phyloP scores from a whole-genome alignment of 2,113 vertebrate species.

The Lucifuga dentata region DNA sequence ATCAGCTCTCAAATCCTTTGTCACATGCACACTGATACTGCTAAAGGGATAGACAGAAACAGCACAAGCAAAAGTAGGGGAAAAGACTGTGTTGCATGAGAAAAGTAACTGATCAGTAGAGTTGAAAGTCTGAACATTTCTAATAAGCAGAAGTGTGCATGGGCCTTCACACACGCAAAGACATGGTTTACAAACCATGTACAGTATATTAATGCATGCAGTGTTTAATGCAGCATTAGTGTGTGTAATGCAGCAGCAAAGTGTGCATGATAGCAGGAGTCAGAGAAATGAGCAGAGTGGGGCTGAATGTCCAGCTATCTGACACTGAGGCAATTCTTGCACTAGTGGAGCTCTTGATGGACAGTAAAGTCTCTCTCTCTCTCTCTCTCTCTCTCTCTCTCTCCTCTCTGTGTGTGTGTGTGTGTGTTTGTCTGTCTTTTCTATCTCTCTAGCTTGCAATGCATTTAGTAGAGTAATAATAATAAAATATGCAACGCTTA shows the following conservation, averaged over 20 bases:
- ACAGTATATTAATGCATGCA: neutral
- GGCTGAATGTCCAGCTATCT: slow-evolving; percentile 29
- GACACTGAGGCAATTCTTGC: slow-evolving; percentile 37
- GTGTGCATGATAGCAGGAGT: slow-evolving; percentile 44
- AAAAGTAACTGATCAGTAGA: slow-evolving; percentile 19
- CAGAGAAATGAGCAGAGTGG: slow-evolving; percentile 23
- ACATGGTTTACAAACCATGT: slow-evolving; percentile 25
- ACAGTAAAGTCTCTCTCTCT: slow-evolving; percentile 11
- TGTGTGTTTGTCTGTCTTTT: no score
- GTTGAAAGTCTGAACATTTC: slow-evolving; percentile 28
- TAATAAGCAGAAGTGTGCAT: slow-evolving; percentile 19
- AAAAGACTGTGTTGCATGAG: neutral
- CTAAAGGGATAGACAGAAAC: slow-evolving; percentile 58
- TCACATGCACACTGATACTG: slow-evolving; percentile 64
- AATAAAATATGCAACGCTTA: slow-evolving; percentile 4
- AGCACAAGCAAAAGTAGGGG: slow-evolving; percentile 43
- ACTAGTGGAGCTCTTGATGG: slow-evolving; percentile 28
- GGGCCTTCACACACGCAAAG: slow-evolving; percentile 31
- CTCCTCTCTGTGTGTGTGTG: no score
- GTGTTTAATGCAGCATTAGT: slow-evolving; percentile 1
- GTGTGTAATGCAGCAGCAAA: slow-evolving; percentile 5
- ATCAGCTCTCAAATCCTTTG: slow-evolving; percentile 59
- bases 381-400: slow-evolving; percentile 18
- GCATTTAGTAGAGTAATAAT: no score
- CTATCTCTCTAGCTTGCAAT: slow-evolving; percentile 8